phyloP scores from a whole-genome alignment of 2,888 invertebrate genomes.

The Hedychridium roseum region DNA sequence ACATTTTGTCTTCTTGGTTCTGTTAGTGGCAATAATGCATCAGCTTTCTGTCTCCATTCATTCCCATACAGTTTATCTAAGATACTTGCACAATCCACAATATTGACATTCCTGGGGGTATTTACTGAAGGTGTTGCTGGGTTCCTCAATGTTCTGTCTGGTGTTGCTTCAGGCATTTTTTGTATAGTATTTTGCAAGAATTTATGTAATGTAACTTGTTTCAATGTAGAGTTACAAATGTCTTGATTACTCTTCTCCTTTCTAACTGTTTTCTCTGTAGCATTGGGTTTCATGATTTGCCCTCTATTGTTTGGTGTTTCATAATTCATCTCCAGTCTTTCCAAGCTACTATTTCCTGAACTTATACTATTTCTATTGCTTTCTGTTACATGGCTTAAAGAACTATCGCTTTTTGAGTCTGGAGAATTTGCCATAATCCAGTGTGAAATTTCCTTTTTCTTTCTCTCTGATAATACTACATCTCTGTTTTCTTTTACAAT shows the following conservation, averaged over 20 bases:
- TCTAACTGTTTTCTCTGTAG: neutral
- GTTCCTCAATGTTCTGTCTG: too few species aligned
- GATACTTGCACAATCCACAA: constrained; percentile 53
- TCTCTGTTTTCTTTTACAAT: neutral
- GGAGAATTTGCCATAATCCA: constrained; percentile 52
- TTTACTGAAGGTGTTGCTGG: neutral
- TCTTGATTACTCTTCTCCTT: constrained; percentile 5
- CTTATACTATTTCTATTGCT: constrained; percentile 42
- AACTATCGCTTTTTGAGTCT: constrained; percentile 43
- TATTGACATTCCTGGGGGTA: constrained; percentile 11
- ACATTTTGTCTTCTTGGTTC: constrained; percentile 41
- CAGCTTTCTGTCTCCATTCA: constrained; percentile 65
- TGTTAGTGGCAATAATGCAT: constrained; percentile 38
- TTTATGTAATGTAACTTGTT: constrained; percentile 7
- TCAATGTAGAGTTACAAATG: neutral
- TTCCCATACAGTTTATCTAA: constrained; percentile 68
- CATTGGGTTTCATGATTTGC: constrained; percentile 30
- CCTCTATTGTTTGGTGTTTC: constrained; percentile 61
- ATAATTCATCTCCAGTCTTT: constrained; percentile 54
- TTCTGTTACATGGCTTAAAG: constrained; percentile 43
- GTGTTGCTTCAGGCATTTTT: neutral
- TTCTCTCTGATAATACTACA: constrained; percentile 50
- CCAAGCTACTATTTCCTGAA: constrained; percentile 59
- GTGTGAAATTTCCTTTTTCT: constrained; percentile 49
- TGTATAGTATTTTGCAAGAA: too few species aligned